Percentiles rank a stretch among this genome's conserved stretches.
These are phyloP conservation scores for Leptopterna dolabrata DNA, from an alignment of 2,888 invertebrate genomes.

Conservation along the genomic window DNA sequence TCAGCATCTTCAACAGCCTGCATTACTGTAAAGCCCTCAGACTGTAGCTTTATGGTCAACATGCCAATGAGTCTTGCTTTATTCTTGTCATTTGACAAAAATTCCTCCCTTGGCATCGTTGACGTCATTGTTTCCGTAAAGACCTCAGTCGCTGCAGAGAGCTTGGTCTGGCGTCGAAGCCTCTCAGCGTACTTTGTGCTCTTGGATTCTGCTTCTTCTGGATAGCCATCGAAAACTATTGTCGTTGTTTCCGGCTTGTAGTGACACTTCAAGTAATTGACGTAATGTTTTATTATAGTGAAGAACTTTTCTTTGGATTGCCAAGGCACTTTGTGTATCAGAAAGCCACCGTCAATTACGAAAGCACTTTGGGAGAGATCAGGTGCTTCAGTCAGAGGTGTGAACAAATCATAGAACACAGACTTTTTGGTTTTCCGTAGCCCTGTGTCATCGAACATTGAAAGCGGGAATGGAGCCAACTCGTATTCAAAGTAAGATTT, in stretches of 20 bases:
- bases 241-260: slow-evolving; percentile 19
- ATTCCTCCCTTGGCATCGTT: background rate
- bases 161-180: background rate
- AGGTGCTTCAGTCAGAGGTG: background rate
- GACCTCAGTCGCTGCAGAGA: background rate
- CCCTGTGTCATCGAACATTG: slow-evolving; percentile 41
- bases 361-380: background rate
- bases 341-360: too few species aligned
- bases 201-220: background rate
- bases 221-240: slow-evolving; percentile 23
- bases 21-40: background rate
- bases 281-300: background rate
- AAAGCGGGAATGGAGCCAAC: slow-evolving; percentile 61
- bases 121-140: background rate
- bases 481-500: slow-evolving; percentile 40
- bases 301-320: too few species aligned
- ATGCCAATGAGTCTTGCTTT: background rate
- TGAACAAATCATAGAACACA: background rate
- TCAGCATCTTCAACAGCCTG: background rate
- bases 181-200: slow-evolving; percentile 13
- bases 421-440: slow-evolving; percentile 52
- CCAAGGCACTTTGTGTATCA: background rate
- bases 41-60: background rate
- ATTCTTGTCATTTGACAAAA: slow-evolving; percentile 4
- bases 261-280: background rate